phyloP scores from a whole-genome alignment of 2,797 vertebrate species.

The Chelmon rostratus region DNA sequence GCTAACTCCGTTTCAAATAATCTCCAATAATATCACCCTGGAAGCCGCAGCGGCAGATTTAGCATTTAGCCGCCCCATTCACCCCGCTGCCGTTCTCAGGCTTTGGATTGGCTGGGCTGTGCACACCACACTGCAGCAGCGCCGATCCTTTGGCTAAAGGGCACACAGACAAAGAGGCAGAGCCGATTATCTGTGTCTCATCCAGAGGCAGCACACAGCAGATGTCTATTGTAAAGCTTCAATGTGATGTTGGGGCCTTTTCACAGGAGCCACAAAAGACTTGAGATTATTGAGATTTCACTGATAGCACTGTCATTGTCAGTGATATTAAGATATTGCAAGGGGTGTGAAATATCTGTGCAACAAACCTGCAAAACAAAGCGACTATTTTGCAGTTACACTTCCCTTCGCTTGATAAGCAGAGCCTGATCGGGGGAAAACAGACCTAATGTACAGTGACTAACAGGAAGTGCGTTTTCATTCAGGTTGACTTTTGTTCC shows the following conservation, averaged over 20 bases:
- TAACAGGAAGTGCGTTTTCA: conserved; percentile 16
- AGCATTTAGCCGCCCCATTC: conserved; percentile 62
- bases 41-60: conserved; percentile 62
- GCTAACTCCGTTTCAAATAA: conserved; percentile 60
- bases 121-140: conserved; percentile 57
- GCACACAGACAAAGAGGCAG: conserved; percentile 74
- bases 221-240: conserved; percentile 65
- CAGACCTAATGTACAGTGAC: conserved; percentile 13
- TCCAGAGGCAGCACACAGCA: conserved; percentile 65
- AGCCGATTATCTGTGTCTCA: conserved; percentile 77
- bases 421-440: conserved; percentile 36
- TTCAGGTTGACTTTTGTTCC: background rate
- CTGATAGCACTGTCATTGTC: conserved; percentile 69
- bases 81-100: conserved; percentile 46
- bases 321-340: conserved; percentile 72
- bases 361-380: conserved; percentile 69
- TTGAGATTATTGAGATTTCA: conserved; percentile 74
- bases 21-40: conserved; percentile 69
- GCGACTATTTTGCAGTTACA: conserved; percentile 51
- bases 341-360: conserved; percentile 65
- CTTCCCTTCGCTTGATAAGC: conserved; percentile 35
- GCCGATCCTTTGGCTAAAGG: conserved; percentile 73
- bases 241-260: conserved; percentile 68
- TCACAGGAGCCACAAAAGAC: conserved; percentile 76
- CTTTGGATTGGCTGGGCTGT: conserved; percentile 59